phyloP scores from a whole-genome alignment of 64 coral and sea anemone species.

The Pachyseris speciosa region DNA sequence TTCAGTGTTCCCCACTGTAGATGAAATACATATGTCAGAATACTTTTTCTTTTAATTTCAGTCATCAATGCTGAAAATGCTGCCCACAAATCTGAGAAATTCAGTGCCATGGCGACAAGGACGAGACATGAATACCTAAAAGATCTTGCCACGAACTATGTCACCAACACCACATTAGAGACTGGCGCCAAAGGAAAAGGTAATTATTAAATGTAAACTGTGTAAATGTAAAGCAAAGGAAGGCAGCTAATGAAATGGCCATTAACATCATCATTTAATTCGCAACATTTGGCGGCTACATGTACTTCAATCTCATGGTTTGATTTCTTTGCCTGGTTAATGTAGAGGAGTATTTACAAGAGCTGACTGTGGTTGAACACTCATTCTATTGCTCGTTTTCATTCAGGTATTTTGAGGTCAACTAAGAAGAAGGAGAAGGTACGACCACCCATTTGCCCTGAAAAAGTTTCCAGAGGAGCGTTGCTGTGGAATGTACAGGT shows the following conservation, averaged over 20 bases:
- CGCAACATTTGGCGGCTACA: too few species aligned
- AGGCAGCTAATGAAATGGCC: too few species aligned
- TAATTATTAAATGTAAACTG: conserved; percentile 27
- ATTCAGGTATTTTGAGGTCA: conserved; percentile 12
- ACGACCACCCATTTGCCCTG: conserved; percentile 74
- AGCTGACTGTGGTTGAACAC: too few species aligned
- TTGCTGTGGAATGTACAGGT: conserved; percentile 97
- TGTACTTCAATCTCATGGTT: too few species aligned
- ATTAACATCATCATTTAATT: too few species aligned
- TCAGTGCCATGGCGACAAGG: conserved; percentile 97
- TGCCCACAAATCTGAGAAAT: conserved; percentile 98
- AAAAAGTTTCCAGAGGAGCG: conserved; percentile 80
- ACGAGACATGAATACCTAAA: conserved; percentile 97
- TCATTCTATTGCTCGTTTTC: not conserved
- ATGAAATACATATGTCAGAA: too few species aligned
- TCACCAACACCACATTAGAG: conserved; percentile 89
- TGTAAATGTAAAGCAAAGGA: too few species aligned
- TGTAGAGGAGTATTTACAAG: too few species aligned
- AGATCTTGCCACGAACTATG: conserved; percentile 93
- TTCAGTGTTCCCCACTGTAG: too few species aligned
- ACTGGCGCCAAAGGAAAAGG: conserved; percentile 84
- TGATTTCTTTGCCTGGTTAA: too few species aligned
- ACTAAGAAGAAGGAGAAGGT: conserved; percentile 98
- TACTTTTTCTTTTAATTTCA: too few species aligned
- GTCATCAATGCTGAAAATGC: conserved; percentile 99